Evolutionary conservation across 2,888 invertebrate genomes (phyloP), one percentile per base, ranked within the genome.

Genomic region (Ypsolopha sequella): DNA sequence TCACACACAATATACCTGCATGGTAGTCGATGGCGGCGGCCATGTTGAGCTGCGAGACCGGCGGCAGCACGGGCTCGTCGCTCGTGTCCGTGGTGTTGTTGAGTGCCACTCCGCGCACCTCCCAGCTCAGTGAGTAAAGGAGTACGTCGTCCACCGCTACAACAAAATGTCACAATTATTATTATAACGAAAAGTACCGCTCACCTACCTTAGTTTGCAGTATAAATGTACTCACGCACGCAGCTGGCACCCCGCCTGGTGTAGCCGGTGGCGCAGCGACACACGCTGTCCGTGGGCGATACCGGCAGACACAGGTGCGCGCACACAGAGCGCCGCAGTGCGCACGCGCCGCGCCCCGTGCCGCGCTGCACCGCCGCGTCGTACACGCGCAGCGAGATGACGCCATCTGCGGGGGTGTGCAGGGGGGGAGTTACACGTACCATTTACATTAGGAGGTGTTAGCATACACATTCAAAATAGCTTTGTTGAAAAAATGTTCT

Each of bases 41-140:
- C 78, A 91, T 89, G 11, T 92, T 90, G 51, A 95, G 91, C 57
- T 91, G 89, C 9, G 80, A 69, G 48, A 79, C 59, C 49, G 78
- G 78, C 57, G 82, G 76, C 68, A 80, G 62, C 58, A 57, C 62
- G 36, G 41, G 54, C 39, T 50, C 54, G 51, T 41, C 48, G 14
- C 0, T 11, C 14, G 39, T 49, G 24, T 51, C 54, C 51, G 55
- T 49, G 34, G 11, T 74, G 24, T 76, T 36, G 65, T 64, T 50
- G 56, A 91, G 69, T 11, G 88, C 72, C 51, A 91, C 75, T 10
- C 93, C 95, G 58, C 91, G 90, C 54, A 95, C 85, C 73, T 94
- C 94, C 88, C 93, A 93, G 66, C 91, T 91, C 59, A 91, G 85
- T 0, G 95, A 93, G 73, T 92, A 95, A 60, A 95, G 87, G 51